Evolutionary conservation across 2,113 vertebrate species (phyloP).

Genomic region (Egretta garzetta): DNA sequence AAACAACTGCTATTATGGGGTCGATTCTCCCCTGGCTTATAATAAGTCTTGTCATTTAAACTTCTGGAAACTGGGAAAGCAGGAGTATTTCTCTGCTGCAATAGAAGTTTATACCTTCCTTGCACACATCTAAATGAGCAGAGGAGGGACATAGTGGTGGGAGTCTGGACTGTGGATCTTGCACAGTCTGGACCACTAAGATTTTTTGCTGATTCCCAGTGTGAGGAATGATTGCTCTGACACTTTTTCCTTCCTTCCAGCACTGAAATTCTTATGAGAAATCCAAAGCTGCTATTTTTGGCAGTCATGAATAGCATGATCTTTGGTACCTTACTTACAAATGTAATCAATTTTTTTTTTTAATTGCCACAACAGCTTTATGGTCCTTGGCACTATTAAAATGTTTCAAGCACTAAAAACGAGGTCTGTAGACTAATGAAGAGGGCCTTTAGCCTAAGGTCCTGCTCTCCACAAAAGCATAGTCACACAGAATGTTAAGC

Average conservation of each 20-base stretch:
- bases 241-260: background rate
- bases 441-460: background rate
- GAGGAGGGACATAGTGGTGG: background rate
- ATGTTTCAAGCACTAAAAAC: background rate
- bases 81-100: background rate
- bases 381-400: background rate
- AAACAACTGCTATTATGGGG: background rate
- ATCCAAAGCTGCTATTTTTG: constrained; percentile 53
- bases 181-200: constrained; percentile 15
- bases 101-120: constrained; percentile 18
- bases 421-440: background rate
- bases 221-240: constrained; percentile 38
- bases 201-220: background rate
- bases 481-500: background rate
- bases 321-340: constrained; percentile 30
- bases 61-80: background rate
- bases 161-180: background rate
- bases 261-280: constrained; percentile 18
- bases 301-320: background rate
- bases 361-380: constrained; percentile 5
- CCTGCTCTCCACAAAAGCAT: background rate
- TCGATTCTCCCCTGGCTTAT: background rate
- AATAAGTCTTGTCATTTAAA: background rate
- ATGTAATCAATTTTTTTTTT: background rate
- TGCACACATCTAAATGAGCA: background rate